Percentiles rank a stretch among this genome's conserved stretches.
Evolutionary conservation across 1,140 invertebrate species (phyloP).

Genomic region (Cardiocondyla obscurior): DNA sequence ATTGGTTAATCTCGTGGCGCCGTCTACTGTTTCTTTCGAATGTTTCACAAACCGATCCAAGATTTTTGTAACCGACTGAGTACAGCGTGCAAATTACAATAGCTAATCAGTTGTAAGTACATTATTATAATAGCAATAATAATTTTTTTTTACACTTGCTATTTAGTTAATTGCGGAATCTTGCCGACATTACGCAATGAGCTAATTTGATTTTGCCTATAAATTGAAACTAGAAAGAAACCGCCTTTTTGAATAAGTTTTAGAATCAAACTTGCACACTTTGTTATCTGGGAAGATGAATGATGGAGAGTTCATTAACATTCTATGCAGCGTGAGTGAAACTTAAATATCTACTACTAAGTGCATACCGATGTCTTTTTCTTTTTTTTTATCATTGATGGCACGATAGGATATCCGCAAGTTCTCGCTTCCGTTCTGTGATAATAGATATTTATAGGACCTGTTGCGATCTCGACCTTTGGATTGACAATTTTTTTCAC

Average conservation of each 20-base stretch:
- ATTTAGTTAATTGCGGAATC: constrained; percentile 29
- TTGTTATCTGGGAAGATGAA: constrained; percentile 12
- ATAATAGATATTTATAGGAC: constrained; percentile 42
- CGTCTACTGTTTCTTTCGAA: background rate
- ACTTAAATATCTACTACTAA: constrained; percentile 57
- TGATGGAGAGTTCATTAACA: constrained; percentile 63
- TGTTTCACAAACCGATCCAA: background rate
- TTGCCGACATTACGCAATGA: constrained; percentile 6
- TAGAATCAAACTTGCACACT: constrained; percentile 56
- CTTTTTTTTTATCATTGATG: constrained; percentile 72
- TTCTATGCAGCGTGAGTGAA: constrained; percentile 13
- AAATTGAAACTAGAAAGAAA: constrained; percentile 18
- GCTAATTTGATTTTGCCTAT: constrained; percentile 37
- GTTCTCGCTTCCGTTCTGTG: constrained; percentile 61
- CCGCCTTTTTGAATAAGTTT: constrained; percentile 43
- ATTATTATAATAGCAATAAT: constrained; percentile 13
- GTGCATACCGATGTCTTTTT: constrained; percentile 71
- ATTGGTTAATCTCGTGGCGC: constrained; percentile 55
- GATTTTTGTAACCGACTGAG: constrained; percentile 38
- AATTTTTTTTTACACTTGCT: constrained; percentile 19
- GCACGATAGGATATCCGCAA: constrained; percentile 59
- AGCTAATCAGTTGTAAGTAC: too few species aligned
- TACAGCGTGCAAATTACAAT: constrained; percentile 48
- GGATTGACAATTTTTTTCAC: background rate
- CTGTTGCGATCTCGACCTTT: background rate